Evolutionary conservation across 2,113 vertebrate genomes (phyloP).

Genomic region (Terrapene triunguis): DNA sequence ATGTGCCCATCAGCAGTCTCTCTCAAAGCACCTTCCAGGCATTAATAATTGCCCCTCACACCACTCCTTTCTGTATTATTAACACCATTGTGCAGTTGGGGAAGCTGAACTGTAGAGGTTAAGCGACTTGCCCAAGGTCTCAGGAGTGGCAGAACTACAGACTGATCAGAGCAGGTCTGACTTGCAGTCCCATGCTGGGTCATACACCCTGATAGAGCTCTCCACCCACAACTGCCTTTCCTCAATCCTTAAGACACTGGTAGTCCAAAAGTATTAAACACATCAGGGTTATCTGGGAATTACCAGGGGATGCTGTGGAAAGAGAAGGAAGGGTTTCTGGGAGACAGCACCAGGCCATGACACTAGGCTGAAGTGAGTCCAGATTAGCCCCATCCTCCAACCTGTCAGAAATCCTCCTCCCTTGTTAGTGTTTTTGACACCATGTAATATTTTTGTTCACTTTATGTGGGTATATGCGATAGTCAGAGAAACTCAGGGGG

Average conservation of each 20-base stretch:
- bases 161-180: too few species aligned
- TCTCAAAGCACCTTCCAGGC: too few species aligned
- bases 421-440: neutral
- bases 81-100: neutral
- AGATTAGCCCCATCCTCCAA: neutral
- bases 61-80: neutral
- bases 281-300: neutral
- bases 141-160: neutral
- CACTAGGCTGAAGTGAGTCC: neutral
- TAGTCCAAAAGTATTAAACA: neutral
- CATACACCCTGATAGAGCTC: neutral
- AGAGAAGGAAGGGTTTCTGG: neutral
- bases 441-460: accelerated
- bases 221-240: neutral
- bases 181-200: neutral
- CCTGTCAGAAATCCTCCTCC: too few species aligned
- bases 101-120: neutral
- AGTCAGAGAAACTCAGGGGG: neutral
- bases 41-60: neutral
- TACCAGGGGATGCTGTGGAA: neutral
- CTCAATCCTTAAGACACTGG: neutral
- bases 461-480: accelerated
- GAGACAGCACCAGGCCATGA: neutral
- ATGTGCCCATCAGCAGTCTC: too few species aligned
- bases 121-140: neutral